Evolutionary conservation across 2,113 vertebrate species (phyloP), one percentile per base, ranked within the genome.

Genomic region (Miniopterus natalensis): DNA sequence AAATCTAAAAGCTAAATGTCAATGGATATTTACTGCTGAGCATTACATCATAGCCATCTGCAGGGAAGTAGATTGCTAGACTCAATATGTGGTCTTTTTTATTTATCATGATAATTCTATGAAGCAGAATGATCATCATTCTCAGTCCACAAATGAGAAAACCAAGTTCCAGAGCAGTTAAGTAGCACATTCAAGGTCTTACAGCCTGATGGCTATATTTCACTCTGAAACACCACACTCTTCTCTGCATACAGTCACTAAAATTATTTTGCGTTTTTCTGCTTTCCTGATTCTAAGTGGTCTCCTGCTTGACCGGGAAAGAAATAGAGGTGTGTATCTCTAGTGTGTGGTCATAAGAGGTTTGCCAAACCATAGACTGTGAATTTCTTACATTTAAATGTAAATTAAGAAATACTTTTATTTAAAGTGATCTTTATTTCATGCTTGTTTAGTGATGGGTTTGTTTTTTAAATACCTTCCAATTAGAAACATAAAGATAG

Each of bases 51-150:
- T 6, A 66, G 25, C 18, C 40, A 77, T 71, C 25, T 42, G 29
- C 66, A 80, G 5, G 17, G n/a, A 65, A 87, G 8, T 53, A 18
- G 66, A 36, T 55, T 80, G 23, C 15, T 97, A 77, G 8, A 45
- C 27, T 94, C 23, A 61, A 31, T 66, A 87, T 8, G 36, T 70
- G 31, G 45, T 14, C 17, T 84, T 85, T 81, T 45, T 94, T 40
- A 89, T 90, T 70, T 92, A 79, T 61, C 61, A 75, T 29, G 27
- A 81, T 70, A 87, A 80, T 68, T 70, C 31, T 55, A 18, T 59
- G 17, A 66, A 47, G 47, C 20, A 75, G 51, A 18, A 73, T 27
- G 53, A 70, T 74, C 14, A 59, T 81, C 13, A 85, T 59, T 42
- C 12, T 80, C 23, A 40, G 29, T 13, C 59, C 61, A 71, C 12